Evolutionary conservation across 2,888 invertebrate species (phyloP).

Genomic region (Autographa gamma): DNA sequence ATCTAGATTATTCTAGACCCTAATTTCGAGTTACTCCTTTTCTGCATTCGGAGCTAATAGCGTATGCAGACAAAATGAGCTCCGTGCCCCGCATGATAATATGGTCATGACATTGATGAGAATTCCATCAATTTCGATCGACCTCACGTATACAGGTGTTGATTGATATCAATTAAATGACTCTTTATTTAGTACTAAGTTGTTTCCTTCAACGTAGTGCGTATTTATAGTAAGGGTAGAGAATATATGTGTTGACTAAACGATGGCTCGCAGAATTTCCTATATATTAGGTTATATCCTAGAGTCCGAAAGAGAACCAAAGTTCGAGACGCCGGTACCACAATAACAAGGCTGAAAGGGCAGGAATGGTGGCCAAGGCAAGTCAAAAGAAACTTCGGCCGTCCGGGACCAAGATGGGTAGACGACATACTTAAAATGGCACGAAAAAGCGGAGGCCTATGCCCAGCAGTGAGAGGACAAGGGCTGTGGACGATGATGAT

Average conservation of each 20-base stretch:
- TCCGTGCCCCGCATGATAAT: conserved; percentile 42
- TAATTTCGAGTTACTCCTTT: not conserved
- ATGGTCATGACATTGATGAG: conserved; percentile 29
- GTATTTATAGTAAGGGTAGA: not conserved
- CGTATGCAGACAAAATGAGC: not conserved
- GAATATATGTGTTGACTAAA: not conserved
- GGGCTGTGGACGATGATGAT: too few species aligned
- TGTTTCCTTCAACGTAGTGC: conserved; percentile 17
- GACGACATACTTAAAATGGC: too few species aligned
- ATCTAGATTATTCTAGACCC: not conserved
- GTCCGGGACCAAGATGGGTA: too few species aligned
- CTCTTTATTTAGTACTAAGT: not conserved
- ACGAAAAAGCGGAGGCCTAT: too few species aligned
- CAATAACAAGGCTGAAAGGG: too few species aligned
- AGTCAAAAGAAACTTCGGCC: too few species aligned
- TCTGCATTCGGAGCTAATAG: not conserved
- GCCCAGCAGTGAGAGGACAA: too few species aligned
- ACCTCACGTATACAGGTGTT: conserved; percentile 19
- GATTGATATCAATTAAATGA: conserved; percentile 11
- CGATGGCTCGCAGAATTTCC: too few species aligned
- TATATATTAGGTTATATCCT: too few species aligned
- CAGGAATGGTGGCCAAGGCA: too few species aligned
- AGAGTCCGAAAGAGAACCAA: too few species aligned
- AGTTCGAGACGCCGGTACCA: too few species aligned
- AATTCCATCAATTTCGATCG: conserved; percentile 17